phyloP scores from a whole-genome alignment of 1,140 invertebrate species.

The Macrotrachela quadricornifera region DNA sequence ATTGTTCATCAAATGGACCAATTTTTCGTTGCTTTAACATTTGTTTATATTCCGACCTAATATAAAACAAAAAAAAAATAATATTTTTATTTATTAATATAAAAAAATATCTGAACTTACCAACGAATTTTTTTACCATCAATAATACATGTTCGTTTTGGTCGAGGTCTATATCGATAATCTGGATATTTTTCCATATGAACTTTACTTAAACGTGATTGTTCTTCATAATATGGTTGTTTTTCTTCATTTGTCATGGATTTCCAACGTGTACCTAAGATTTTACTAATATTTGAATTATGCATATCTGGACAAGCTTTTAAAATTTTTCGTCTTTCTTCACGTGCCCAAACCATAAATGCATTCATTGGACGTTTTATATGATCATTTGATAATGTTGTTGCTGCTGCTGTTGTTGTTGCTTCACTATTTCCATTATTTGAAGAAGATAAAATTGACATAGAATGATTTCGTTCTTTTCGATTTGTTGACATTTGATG shows the following conservation, averaged over 20 bases:
- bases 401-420: too few species aligned
- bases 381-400: conserved; percentile 38
- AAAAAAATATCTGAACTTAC: too few species aligned
- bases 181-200: conserved; percentile 99
- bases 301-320: conserved; percentile 99
- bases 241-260: conserved; percentile 92
- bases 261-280: conserved; percentile 79
- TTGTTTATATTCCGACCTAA: too few species aligned
- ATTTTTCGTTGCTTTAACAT: too few species aligned
- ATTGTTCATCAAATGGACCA: too few species aligned
- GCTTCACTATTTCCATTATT: too few species aligned
- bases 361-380: conserved; percentile 97
- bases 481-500: too few species aligned
- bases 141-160: conserved; percentile 80
- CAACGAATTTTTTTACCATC: conserved; percentile 79
- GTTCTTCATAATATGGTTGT: conserved; percentile 95
- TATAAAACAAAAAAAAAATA: too few species aligned
- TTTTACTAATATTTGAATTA: conserved; percentile 98
- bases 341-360: conserved; percentile 39
- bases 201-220: conserved; percentile 77
- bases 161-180: conserved; percentile 79
- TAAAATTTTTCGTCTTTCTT: conserved; percentile 84
- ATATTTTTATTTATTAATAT: too few species aligned
- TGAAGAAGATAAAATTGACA: too few species aligned
- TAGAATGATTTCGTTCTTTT: too few species aligned